Evolutionary conservation across 2,888 invertebrate species (phyloP).

Genomic region (Neocrepidodera transversa): DNA sequence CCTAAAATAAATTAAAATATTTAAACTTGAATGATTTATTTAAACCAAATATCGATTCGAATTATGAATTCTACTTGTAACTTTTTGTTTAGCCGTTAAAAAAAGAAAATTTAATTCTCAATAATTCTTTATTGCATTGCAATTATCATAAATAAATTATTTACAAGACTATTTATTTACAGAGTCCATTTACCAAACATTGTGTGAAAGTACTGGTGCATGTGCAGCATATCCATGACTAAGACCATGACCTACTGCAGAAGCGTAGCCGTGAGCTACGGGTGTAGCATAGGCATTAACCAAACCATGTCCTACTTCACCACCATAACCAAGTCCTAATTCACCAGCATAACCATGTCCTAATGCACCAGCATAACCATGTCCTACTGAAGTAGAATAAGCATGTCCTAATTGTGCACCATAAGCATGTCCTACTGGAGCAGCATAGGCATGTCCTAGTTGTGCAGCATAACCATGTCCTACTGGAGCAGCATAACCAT

Average conservation of each 20-base stretch:
- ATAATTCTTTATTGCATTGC: conserved; percentile 6
- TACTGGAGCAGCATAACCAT: conserved; percentile 4
- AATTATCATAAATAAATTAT: background rate
- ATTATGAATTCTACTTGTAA: too few relatives aligned
- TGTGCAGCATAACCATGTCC: conserved; percentile 22
- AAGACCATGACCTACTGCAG: too few relatives aligned
- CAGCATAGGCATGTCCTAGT: conserved; percentile 28
- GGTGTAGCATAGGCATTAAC: conserved; percentile 32
- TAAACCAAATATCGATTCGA: too few relatives aligned
- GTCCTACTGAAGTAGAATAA: conserved; percentile 25
- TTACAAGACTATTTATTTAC: background rate
- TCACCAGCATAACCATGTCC: conserved; percentile 38
- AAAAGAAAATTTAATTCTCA: background rate
- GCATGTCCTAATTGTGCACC: conserved; percentile 29
- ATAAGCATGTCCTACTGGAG: background rate
- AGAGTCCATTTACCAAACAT: too few relatives aligned
- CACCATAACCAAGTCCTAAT: conserved; percentile 28
- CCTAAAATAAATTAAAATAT: too few relatives aligned
- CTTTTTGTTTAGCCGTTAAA: too few relatives aligned
- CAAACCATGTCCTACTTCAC: conserved; percentile 37
- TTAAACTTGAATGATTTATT: too few relatives aligned
- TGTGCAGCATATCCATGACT: conserved; percentile 10
- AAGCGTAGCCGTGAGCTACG: background rate
- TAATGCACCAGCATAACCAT: conserved; percentile 32
- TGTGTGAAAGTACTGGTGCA: too few relatives aligned